Base-by-base conservation (phyloP, 2,797 vertebrate genomes). In the Agapornis canus region DNA sequence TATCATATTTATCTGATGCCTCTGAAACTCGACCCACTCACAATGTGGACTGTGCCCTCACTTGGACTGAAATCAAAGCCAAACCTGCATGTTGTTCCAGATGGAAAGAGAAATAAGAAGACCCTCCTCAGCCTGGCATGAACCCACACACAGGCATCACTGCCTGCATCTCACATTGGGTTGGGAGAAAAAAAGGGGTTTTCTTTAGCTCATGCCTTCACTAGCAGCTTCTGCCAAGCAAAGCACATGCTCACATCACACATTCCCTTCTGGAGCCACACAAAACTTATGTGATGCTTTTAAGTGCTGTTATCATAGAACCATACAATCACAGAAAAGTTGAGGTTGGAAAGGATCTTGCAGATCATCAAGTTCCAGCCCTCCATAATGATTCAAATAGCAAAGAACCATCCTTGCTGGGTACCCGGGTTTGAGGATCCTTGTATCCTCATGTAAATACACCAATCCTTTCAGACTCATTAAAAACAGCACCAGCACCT, bases 111-210 rank as follows among this genome's bases (percentile, higher is more conserved):
- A 49, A 83, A 25, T 25, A 12, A 8, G 17, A 49, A n/a, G n/a
- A 71, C 9, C 8, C 25, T 56, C 48, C 49, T 42, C 37, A 65
- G 9, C 14, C 64, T 51, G 45, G 32, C 37, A 19, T 0, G 1
- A 49, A 20, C 49, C 51, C 26, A 9, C 3, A 3, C 7, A 20
- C 3, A 3, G 35, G 45, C 29, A 5, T 57, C 79, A 23, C 26
- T 10, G 0, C 26, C 16, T 25, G n/a, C 9, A 5, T 80, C 64
- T 69, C 27, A 17, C 29, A 2, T 0, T 0, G 0, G 7, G 9
- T 6, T 72, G 37, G 39, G 45, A 32, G 25, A 63, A 86, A 86
- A 72, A 5, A 5, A 26, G 21, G 27, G 10, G 3, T 56, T 89
- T 69, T 82, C 48, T 45, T 71, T 11, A 70, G 19, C 22, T 31